Evolutionary conservation across 1,140 invertebrate genomes (phyloP).

Genomic region (Drosophila persimilis): DNA sequence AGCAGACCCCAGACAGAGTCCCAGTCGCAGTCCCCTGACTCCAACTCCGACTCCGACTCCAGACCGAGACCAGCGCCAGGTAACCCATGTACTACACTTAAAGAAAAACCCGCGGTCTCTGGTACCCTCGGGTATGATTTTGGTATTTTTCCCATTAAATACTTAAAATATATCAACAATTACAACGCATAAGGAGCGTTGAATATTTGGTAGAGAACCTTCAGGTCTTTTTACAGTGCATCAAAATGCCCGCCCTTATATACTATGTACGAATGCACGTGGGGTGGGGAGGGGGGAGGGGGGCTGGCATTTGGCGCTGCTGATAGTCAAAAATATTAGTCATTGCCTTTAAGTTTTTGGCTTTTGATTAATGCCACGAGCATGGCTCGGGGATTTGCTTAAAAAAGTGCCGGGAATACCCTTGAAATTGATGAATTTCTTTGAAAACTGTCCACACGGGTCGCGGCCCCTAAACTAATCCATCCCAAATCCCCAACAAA

Average conservation of each 20-base stretch:
- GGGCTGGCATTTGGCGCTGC: conserved; percentile 63
- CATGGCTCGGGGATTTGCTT: conserved; percentile 22
- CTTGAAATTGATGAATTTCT: too few species aligned
- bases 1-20: conserved; percentile 17
- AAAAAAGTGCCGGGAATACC: too few species aligned
- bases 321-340: conserved; percentile 71
- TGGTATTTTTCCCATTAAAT: too few species aligned
- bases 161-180: too few species aligned
- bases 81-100: conserved; percentile 42
- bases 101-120: too few species aligned
- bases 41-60: background rate
- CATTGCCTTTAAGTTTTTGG: conserved; percentile 67
- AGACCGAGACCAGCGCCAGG: conserved; percentile 33
- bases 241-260: conserved; percentile 23
- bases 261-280: conserved; percentile 17
- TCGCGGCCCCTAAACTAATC: too few species aligned
- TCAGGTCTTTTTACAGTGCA: too few species aligned
- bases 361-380: conserved; percentile 41
- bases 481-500: conserved; percentile 6
- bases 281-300: background rate
- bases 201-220: too few species aligned
- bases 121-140: too few species aligned
- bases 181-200: too few species aligned
- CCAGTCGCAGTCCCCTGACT: background rate
- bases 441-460: too few species aligned